phyloP scores from a whole-genome alignment of 2,888 invertebrate species.

The Neoscelio sp. region DNA sequence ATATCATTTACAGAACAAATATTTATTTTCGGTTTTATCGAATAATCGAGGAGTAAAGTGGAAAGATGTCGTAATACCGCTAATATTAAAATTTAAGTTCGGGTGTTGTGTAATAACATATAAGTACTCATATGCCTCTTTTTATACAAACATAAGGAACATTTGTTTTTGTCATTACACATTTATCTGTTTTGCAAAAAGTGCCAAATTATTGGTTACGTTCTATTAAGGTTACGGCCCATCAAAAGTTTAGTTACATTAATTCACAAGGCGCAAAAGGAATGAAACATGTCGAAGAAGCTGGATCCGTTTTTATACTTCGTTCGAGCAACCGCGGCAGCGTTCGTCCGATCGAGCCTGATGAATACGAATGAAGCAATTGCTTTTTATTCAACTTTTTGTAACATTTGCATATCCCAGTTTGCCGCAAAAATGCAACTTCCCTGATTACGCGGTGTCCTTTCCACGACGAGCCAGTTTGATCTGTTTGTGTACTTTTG shows the following conservation, averaged over 20 bases:
- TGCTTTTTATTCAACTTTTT: slow-evolving; percentile 65
- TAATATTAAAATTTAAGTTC: too few species aligned
- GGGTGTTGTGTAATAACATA: too few species aligned
- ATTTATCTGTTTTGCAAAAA: too few species aligned
- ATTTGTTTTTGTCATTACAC: too few species aligned
- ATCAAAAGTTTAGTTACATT: slow-evolving; percentile 43
- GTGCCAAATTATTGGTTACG: too few species aligned
- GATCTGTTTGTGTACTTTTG: background rate
- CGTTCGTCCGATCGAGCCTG: slow-evolving; percentile 48
- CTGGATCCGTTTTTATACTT: slow-evolving; percentile 61
- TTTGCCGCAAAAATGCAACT: slow-evolving; percentile 66
- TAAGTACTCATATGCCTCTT: too few species aligned
- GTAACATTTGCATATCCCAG: slow-evolving; percentile 64
- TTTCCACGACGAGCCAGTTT: slow-evolving; percentile 50
- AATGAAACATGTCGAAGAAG: slow-evolving; percentile 61
- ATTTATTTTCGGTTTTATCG: slow-evolving; percentile 23
- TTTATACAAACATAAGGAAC: too few species aligned
- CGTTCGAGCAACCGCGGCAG: slow-evolving; percentile 55
- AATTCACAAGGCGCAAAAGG: slow-evolving; percentile 51
- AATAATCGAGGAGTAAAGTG: too few species aligned
- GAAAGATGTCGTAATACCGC: too few species aligned
- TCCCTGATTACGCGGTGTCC: slow-evolving; percentile 61
- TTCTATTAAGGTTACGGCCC: slow-evolving; percentile 56
- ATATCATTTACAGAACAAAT: slow-evolving; percentile 4
- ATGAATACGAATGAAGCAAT: slow-evolving; percentile 69